Percentiles rank a stretch among this genome's conserved stretches.
Evolutionary conservation across 2,888 invertebrate species (phyloP).

Genomic region (Pseudoips prasinana): DNA sequence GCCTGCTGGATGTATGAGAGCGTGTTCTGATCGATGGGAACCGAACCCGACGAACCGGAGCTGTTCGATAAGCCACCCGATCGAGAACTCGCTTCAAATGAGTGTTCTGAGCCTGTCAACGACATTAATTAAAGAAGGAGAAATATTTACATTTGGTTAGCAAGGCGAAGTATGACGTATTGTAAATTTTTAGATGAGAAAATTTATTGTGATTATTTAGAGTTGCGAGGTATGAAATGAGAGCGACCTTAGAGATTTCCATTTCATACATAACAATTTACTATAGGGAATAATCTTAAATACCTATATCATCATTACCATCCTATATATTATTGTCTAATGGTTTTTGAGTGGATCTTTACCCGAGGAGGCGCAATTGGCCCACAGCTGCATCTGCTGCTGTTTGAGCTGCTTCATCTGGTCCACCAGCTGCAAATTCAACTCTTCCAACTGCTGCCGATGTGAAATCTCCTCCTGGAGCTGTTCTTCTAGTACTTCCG

Average conservation of each 20-base stretch:
- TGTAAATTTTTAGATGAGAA: no score
- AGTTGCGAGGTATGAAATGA: no score
- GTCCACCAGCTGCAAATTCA: conserved; percentile 82
- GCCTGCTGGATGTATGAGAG: conserved; percentile 74
- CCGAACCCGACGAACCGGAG: conserved; percentile 63
- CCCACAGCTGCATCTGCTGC: conserved; percentile 67
- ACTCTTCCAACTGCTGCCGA: conserved; percentile 83
- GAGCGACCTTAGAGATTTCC: no score
- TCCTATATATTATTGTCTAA: no score
- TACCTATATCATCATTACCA: no score
- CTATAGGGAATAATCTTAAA: no score
- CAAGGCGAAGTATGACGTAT: no score
- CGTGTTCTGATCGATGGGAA: conserved; percentile 72
- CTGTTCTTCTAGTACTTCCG: conserved; percentile 79
- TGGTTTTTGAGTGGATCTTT: conserved; percentile 5
- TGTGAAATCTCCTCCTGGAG: conserved; percentile 83
- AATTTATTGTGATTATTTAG: no score
- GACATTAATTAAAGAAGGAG: no score
- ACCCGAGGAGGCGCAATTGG: conserved; percentile 63
- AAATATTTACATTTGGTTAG: no score
- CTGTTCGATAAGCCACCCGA: conserved; percentile 61
- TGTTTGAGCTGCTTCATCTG: conserved; percentile 81
- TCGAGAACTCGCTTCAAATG: conserved; percentile 59
- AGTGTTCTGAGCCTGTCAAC: conserved; percentile 66
- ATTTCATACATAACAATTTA: no score